Evolutionary conservation across 2,888 invertebrate genomes (phyloP).

Genomic region (Eremobia ochroleuca): DNA sequence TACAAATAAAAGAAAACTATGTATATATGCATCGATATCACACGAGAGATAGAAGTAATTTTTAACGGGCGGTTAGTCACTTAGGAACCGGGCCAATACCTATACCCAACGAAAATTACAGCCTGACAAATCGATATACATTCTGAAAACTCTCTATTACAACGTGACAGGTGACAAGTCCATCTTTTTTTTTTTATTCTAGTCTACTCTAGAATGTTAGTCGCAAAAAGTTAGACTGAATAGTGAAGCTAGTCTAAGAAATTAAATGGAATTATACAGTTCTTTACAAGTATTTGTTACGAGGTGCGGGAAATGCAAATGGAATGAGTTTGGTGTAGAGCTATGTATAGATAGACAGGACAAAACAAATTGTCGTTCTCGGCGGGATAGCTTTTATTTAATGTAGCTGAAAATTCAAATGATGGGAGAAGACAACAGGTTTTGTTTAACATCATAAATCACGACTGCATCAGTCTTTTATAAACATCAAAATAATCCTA

Average conservation of each 20-base stretch:
- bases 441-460: neutral
- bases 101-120: constrained; percentile 10
- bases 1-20: no score
- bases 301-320: constrained; percentile 33
- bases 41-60: no score
- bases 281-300: constrained; percentile 34
- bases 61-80: neutral
- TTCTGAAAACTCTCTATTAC: constrained; percentile 34
- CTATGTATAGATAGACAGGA: constrained; percentile 13
- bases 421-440: no score
- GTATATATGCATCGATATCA: no score
- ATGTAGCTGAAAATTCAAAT: neutral
- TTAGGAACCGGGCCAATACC: neutral
- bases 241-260: constrained; percentile 21
- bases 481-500: neutral
- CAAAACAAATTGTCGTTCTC: neutral
- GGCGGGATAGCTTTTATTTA: neutral
- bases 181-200: constrained; percentile 20
- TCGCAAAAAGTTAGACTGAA: constrained; percentile 34
- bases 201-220: constrained; percentile 27
- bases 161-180: constrained; percentile 47
- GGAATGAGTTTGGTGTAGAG: neutral
- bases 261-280: constrained; percentile 47
- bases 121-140: constrained; percentile 17
- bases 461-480: neutral